Evolutionary conservation across 2,888 invertebrate genomes (phyloP), one percentile per base, ranked within the genome.

Genomic region (Trichogramma evanescens): DNA sequence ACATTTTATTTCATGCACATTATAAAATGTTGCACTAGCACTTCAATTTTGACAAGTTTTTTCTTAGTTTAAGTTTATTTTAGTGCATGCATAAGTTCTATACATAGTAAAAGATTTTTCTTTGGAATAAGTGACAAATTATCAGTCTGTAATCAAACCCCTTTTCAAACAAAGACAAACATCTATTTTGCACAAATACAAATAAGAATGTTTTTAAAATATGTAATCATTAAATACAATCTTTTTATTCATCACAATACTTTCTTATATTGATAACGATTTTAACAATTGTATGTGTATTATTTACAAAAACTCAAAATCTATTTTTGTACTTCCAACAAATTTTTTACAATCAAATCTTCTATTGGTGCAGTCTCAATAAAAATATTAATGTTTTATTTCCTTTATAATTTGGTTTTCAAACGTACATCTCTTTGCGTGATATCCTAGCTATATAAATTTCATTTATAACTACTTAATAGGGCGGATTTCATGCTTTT

Each of bases 401-500:
- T 54, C 50, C 55, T 64, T 40, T 58, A 6, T 50, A 53, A 58
- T 51, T 61, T 61, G 59, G 53, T 48, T 55, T 26, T 55, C 13
- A 43, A 50, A 59, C 39, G 10, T 46, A 40, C 45, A 54, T 13
- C 46, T 45, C 46, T 38, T 39, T 45, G 46, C 39, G 10, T 44
- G 54, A 50, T 61, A 61, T 40, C 39, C 48, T 63, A 59, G 7
- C 54, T 50, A 60, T 59, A 58, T 4, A 56, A 38, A 58, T 40
- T 66, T 69, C 56, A 65, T 67, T 66, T 66, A 69, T 66, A 69
- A 67, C 51, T 68, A 67, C 64, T 70, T 63, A 62, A 63, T 60
- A 66, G 72, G 70, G 72, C 72, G 72, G 71, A 74, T 71, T 70
- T 69, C 58, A 65, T 66, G 63, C 64, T 66, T 56, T 54, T 44